Evolutionary conservation across 2,113 vertebrate species (phyloP), one percentile per base, ranked within the genome.

Genomic region (Conger conger): DNA sequence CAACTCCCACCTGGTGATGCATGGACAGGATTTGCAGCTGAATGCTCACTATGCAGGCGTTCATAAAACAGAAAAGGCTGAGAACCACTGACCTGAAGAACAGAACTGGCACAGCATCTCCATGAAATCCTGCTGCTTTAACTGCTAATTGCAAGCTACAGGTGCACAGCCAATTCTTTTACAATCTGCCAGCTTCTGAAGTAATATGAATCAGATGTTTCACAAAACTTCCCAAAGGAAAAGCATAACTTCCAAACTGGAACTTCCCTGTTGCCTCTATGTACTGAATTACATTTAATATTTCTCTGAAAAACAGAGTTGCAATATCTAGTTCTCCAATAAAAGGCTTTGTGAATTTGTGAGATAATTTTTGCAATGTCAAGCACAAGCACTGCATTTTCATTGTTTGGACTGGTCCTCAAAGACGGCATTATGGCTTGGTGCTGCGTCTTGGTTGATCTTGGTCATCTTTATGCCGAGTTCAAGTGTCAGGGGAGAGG

Each of bases 401-500:
- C 68, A 73, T n/a, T 27, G 4, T 63, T 63, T 23, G 27, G 27
- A 73, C 33, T 73, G 68, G n/a, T 33, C n/a, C n/a, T 73, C n/a
- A 73, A 73, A 30, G 68, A 9, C 27, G 11, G n/a, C 68, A 33
- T 73, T 73, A 30, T 73, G 68, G n/a, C 9, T n/a, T 33, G n/a
- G n/a, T 33, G 68, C 68, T 33, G 9, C n/a, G 27, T 23, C 42
- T 76, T 86, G 57, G 68, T 76, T 82, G 77, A 77, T 82, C 50
- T 85, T 36, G 53, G 53, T 53, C 23, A 27, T 53, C 81, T 81
- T 86, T 73, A 82, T 81, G 57, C 53, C 60, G 81, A 78, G 82
- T 80, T 87, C 60, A 85, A 83, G 77, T 86, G 33, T 33, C 40
- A 73, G 60, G 82, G 80, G 53, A 82, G 38, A 86, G 82, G 83